Evolutionary conservation across 92 coral and sea anemone genomes (phyloP).

Genomic region (Epizoanthus scotinus): DNA sequence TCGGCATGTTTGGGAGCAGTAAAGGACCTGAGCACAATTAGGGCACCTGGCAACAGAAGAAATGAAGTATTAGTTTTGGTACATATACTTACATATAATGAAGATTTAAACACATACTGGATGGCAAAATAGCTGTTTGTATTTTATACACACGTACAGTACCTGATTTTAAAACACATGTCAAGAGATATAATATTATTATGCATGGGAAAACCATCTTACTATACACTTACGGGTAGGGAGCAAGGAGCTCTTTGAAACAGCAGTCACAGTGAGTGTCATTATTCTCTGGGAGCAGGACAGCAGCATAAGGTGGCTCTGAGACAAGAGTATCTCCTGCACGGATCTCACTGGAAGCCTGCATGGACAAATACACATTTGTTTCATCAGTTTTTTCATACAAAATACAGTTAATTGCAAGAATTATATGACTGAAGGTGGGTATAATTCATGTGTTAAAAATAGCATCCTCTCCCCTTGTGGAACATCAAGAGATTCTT

Average conservation of each 20-base stretch:
- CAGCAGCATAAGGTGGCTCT: conserved; percentile 91
- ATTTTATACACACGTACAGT: too few relatives aligned
- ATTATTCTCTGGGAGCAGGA: conserved; percentile 77
- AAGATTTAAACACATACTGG: not conserved
- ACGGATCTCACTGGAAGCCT: conserved; percentile 90
- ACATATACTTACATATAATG: not conserved
- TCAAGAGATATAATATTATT: too few relatives aligned
- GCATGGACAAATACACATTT: not conserved
- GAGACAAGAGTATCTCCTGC: conserved; percentile 96
- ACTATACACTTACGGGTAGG: conserved; percentile 73
- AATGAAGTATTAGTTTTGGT: not conserved
- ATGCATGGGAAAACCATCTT: too few relatives aligned
- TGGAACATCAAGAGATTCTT: not conserved
- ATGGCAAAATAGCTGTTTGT: too few relatives aligned
- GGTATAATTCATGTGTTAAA: not conserved
- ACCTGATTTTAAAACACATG: too few relatives aligned
- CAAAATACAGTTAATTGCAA: too few relatives aligned
- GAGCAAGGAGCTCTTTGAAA: conserved; percentile 74
- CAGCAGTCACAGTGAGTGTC: conserved; percentile 85
- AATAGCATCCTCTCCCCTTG: not conserved
- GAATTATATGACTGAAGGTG: too few relatives aligned
- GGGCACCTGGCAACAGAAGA: conserved; percentile 51
- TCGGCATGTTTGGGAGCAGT: conserved; percentile 81
- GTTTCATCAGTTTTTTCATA: too few relatives aligned
- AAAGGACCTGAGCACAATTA: conserved; percentile 68